Conservation (phyloP, 2,113 vertebrate genomes). For the Thalassarche chlororhynchos region DNA sequence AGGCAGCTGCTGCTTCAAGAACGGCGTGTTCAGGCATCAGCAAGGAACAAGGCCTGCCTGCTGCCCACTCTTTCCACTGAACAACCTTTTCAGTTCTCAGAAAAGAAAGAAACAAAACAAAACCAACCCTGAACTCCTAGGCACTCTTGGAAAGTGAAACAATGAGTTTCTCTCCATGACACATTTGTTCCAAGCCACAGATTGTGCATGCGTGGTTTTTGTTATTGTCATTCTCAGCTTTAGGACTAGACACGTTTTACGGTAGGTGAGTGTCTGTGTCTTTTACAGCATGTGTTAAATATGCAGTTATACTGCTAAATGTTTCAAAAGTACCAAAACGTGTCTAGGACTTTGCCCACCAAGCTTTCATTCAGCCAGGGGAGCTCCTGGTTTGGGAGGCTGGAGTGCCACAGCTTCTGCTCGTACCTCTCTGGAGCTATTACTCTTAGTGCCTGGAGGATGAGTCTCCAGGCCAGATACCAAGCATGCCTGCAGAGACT, state of each 20-base stretch:
- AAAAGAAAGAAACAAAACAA: background rate
- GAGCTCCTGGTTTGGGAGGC: background rate
- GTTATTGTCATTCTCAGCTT: background rate
- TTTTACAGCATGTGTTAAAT: background rate
- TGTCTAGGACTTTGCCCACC: background rate
- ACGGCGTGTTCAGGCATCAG: background rate
- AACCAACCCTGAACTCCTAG: background rate
- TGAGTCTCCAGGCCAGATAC: background rate
- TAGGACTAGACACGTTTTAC: accelerated
- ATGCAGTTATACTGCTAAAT: background rate
- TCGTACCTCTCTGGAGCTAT: background rate
- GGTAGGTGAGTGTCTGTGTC: background rate
- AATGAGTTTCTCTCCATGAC: background rate
- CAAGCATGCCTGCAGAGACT: background rate
- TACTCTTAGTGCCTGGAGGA: background rate
- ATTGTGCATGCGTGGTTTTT: background rate
- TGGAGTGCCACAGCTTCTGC: background rate
- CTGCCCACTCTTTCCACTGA: background rate
- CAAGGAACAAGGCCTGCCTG: background rate
- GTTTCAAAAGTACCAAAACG: background rate
- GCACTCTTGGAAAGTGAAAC: slow-evolving; percentile 1
- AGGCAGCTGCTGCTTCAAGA: background rate
- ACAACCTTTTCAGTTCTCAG: background rate
- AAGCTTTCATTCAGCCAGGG: background rate
- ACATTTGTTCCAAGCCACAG: slow-evolving; percentile 4